Evolutionary conservation across 2,113 vertebrate genomes (phyloP), one percentile per base, ranked within the genome.

Genomic region (Atherinomorus stipes): DNA sequence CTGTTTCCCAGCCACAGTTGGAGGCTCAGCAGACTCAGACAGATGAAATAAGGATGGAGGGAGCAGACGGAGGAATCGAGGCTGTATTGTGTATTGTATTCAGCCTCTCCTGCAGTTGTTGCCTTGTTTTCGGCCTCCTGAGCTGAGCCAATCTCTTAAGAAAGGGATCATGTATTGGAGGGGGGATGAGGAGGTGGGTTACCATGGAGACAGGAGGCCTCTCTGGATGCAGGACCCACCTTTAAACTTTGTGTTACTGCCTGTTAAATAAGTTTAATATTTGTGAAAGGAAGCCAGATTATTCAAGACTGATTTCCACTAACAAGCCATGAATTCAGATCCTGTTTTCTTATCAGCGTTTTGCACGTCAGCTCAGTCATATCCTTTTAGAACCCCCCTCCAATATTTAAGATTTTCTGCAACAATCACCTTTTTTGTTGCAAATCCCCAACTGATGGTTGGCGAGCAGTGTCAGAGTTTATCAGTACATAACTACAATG

Each of bases 1-100:
- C 93, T 94, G 92, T 94, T 95, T 22, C 7, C n/a, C 25, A 56
- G 68, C 83, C 88, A 85, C 74, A 59, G 56, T 57, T 74, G 83
- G 53, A 84, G 75, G 47, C 66, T 77, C 56, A 83, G 73, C 66
- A 74, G 76, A 61, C 85, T 82, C 51, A 16, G 86, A 12, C 88
- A 85, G 75, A 77, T 89, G 56, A 92, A 91, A 53, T 94, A 75
- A 83, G 79, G 57, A 53, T 44, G 21, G 34, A 34, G 22, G 34
- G 44, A 47, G 3, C 7, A 11, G 34, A 11, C 1, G 53, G 40
- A 21, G 44, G 64, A 77, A 60, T 78, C 51, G 64, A 50, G 78
- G 74, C 81, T 78, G 74, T 34, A 0, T 16, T 40, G 37, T 51
- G 10, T 26, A 25, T 47, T 62, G 44, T 63, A 4, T 34, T 34